phyloP scores from a whole-genome alignment of 2,113 vertebrate genomes.

The Hirundichthys speculiger region DNA sequence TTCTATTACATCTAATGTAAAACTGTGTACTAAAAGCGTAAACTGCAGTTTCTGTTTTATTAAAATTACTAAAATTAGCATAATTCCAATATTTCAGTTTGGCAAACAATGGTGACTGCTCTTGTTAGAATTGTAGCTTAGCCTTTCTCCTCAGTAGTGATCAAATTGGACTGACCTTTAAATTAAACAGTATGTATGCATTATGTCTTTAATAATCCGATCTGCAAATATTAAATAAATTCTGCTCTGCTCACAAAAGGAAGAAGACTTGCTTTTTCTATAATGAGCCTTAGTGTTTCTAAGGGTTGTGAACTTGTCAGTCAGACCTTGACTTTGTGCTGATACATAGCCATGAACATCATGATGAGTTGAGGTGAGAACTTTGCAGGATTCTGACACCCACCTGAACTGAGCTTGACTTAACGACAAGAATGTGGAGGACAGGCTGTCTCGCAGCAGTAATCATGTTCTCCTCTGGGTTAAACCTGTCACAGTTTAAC shows the following conservation, averaged over 20 bases:
- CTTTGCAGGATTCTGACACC: constrained; percentile 23
- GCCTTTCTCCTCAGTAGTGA: constrained; percentile 4
- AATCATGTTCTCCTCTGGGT: constrained; percentile 32
- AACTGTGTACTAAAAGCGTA: constrained; percentile 11
- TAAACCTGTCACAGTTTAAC: too few relatives aligned
- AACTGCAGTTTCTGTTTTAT: constrained; percentile 17
- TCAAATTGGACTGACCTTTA: neutral
- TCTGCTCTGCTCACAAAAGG: neutral
- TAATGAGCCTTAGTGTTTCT: constrained; percentile 21
- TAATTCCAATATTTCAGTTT: too few relatives aligned
- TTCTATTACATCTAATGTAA: constrained; percentile 1
- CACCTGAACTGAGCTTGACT: constrained; percentile 54
- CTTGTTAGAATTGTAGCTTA: neutral
- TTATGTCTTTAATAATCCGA: neutral
- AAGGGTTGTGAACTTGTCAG: constrained; percentile 15
- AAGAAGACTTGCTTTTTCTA: neutral
- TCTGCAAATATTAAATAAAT: neutral
- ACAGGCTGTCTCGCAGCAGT: constrained; percentile 44
- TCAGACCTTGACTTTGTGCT: constrained; percentile 24
- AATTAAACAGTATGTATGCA: neutral
- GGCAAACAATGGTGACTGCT: too few relatives aligned
- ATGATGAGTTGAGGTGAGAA: constrained; percentile 27
- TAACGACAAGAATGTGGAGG: constrained; percentile 53
- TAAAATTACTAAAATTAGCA: constrained; percentile 3
- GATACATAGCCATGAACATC: constrained; percentile 40